These are phyloP conservation scores for Phalangium opilio DNA, from an alignment of 2,888 invertebrate genomes.

Conservation along the genomic window DNA sequence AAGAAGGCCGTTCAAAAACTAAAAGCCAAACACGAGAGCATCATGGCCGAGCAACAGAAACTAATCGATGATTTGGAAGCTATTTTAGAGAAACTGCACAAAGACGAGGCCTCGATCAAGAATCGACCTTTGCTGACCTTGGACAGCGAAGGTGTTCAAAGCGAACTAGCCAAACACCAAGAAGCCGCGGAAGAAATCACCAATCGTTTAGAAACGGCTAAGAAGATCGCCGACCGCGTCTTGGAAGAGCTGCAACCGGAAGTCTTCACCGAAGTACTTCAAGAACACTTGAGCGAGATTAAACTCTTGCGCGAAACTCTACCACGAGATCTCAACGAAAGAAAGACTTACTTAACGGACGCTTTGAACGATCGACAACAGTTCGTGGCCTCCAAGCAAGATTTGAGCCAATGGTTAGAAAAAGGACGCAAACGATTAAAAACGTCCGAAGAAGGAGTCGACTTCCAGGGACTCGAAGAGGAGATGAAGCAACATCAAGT, in stretches of 20 bases:
- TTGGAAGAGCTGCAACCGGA: constrained; percentile 43
- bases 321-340: constrained; percentile 62
- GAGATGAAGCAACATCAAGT: constrained; percentile 47
- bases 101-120: constrained; percentile 62
- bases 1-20: constrained; percentile 69
- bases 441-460: constrained; percentile 65
- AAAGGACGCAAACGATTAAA: constrained; percentile 20
- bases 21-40: constrained; percentile 69
- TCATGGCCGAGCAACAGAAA: constrained; percentile 74
- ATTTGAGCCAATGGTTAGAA: constrained; percentile 8
- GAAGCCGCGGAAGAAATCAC: constrained; percentile 22
- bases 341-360: constrained; percentile 58
- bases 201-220: no score
- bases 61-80: constrained; percentile 59
- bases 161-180: constrained; percentile 60
- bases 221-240: no score
- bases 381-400: constrained; percentile 8
- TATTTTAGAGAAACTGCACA: constrained; percentile 65
- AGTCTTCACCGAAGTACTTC: constrained; percentile 58
- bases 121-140: constrained; percentile 50
- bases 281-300: constrained; percentile 72
- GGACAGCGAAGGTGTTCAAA: constrained; percentile 52
- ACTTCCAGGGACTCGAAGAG: constrained; percentile 70
- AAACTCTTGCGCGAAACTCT: constrained; percentile 57
- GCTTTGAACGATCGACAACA: constrained; percentile 34